These are phyloP conservation scores for Pectinophora gossypiella DNA, from an alignment of 1,140 invertebrate species.

Conservation along the genomic window DNA sequence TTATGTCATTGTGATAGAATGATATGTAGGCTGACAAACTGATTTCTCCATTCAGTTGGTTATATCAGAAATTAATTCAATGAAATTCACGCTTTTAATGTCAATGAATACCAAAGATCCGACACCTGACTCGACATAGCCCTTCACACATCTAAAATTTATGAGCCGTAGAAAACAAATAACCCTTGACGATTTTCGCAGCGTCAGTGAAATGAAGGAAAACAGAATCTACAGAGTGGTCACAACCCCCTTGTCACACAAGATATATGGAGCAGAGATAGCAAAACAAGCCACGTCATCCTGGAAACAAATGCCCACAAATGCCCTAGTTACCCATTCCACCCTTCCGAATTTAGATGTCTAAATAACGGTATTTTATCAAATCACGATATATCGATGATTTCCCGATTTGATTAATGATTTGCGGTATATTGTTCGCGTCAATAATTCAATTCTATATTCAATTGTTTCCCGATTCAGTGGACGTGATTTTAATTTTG, in stretches of 20 bases:
- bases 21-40: too few species aligned
- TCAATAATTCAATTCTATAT: slow-evolving; percentile 39
- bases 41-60: too few species aligned
- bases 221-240: slow-evolving; percentile 25
- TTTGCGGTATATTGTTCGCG: slow-evolving; percentile 27
- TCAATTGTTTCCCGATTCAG: slow-evolving; percentile 36
- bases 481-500: slow-evolving; percentile 27
- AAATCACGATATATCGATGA: slow-evolving; percentile 27
- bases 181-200: slow-evolving; percentile 60
- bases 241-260: slow-evolving; percentile 19
- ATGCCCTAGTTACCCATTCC: slow-evolving; percentile 18
- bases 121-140: slow-evolving; percentile 27
- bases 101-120: too few species aligned
- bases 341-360: slow-evolving; percentile 24
- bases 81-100: too few species aligned
- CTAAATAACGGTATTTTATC: slow-evolving; percentile 30
- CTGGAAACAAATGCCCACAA: slow-evolving; percentile 14
- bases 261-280: slow-evolving; percentile 33
- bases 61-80: too few species aligned
- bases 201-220: slow-evolving; percentile 53
- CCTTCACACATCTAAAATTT: slow-evolving; percentile 49
- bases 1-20: too few species aligned
- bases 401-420: slow-evolving; percentile 41
- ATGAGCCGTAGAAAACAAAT: slow-evolving; percentile 60
- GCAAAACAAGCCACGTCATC: slow-evolving; percentile 22